Evolutionary conservation across 2,888 invertebrate species (phyloP).

Genomic region (Blomia tropicalis): DNA sequence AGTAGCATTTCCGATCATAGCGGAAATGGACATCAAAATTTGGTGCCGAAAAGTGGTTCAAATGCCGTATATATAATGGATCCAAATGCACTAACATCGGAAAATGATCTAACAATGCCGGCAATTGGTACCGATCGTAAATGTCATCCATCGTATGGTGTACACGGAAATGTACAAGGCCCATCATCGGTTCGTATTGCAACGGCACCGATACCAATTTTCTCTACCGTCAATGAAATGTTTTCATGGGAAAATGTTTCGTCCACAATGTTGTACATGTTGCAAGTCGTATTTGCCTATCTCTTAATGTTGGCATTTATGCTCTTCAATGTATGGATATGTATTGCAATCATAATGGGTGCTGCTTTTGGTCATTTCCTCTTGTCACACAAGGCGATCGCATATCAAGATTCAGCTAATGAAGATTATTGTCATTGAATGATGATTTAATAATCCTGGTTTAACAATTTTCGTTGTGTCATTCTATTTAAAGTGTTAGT

Average conservation of each 20-base stretch:
- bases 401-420: not conserved
- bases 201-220: not conserved
- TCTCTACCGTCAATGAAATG: slow-evolving; percentile 10
- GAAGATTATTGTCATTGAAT: slow-evolving; percentile 14
- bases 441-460: too few relatives aligned
- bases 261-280: slow-evolving; percentile 70
- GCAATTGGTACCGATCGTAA: not conserved
- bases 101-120: not conserved
- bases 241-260: slow-evolving; percentile 45
- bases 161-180: not conserved
- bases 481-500: too few relatives aligned
- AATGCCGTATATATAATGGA: not conserved
- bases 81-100: not conserved
- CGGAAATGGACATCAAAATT: not conserved
- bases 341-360: slow-evolving; percentile 69
- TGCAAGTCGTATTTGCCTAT: slow-evolving; percentile 78
- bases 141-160: slow-evolving; percentile 9
- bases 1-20: not conserved
- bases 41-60: slow-evolving; percentile 4
- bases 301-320: slow-evolving; percentile 90
- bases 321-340: slow-evolving; percentile 90
- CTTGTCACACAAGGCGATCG: slow-evolving; percentile 43
- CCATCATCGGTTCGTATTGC: not conserved
- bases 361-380: slow-evolving; percentile 81
- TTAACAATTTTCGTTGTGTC: too few relatives aligned